phyloP scores from a whole-genome alignment of 2,888 invertebrate species.

The Drosophila planitibia region DNA sequence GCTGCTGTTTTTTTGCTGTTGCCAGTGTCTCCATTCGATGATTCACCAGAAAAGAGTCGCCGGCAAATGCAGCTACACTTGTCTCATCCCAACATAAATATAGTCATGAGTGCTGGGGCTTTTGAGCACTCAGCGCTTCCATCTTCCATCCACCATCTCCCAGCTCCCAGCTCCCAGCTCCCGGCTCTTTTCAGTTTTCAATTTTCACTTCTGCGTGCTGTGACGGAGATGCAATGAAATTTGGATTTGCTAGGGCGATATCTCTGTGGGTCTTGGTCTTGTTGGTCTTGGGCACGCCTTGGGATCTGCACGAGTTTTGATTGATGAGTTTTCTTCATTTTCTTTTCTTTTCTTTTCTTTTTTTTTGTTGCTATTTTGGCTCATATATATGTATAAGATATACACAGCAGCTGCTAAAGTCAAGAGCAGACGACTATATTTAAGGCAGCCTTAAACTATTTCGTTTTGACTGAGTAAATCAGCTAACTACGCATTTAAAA shows the following conservation, averaged over 20 bases:
- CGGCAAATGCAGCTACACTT: conserved; percentile 56
- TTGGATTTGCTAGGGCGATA: conserved; percentile 42
- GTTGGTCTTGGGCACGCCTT: conserved; percentile 35
- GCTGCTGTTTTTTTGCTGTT: conserved; percentile 38
- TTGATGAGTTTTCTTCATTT: conserved; percentile 59
- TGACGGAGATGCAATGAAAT: conserved; percentile 51
- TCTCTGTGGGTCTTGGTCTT: conserved; percentile 38
- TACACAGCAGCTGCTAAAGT: conserved; percentile 50
- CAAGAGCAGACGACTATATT: conserved; percentile 26
- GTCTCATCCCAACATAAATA: conserved; percentile 21
- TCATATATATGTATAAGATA: conserved; percentile 27
- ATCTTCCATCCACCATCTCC: neutral
- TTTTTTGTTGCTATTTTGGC: conserved; percentile 58
- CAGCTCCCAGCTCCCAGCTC: neutral
- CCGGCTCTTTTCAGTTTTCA: neutral
- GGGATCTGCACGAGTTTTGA: conserved; percentile 48
- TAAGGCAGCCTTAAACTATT: neutral
- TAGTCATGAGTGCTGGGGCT: conserved; percentile 10
- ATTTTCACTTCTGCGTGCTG: conserved; percentile 28
- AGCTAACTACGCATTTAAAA: neutral
- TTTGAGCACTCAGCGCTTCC: neutral
- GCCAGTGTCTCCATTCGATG: conserved; percentile 44
- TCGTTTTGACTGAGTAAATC: neutral
- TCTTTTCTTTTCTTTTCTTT: neutral
- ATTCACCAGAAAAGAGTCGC: conserved; percentile 52